These are phyloP conservation scores for Columba guinea DNA, from an alignment of 2,797 vertebrate genomes.

Conservation along the genomic window DNA sequence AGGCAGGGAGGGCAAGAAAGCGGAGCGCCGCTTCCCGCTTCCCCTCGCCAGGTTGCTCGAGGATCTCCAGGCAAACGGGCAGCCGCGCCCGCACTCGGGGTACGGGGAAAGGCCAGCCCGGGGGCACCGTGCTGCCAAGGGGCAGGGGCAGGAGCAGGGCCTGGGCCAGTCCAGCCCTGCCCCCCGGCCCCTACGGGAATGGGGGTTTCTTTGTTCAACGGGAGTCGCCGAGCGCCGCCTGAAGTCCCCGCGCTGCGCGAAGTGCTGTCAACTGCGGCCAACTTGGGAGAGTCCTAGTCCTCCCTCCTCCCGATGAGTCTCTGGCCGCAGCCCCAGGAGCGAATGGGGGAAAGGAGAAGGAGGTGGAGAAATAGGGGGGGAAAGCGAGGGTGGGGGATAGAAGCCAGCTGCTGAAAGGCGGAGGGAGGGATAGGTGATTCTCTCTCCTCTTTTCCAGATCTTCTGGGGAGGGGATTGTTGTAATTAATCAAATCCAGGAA, in stretches of 20 bases:
- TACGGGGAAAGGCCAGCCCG: background rate
- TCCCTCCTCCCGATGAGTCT: conserved; percentile 23
- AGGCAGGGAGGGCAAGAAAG: background rate
- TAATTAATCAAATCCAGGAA: conserved; percentile 45
- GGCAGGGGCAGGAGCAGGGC: background rate
- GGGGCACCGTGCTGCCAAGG: background rate
- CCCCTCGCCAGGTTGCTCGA: background rate
- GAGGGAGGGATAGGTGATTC: conserved; percentile 40
- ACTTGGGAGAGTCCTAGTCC: conserved; percentile 36
- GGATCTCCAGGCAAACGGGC: background rate
- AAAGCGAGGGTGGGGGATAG: background rate
- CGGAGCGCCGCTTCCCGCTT: background rate
- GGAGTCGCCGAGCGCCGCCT: background rate
- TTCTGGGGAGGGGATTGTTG: conserved; percentile 19
- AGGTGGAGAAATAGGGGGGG: conserved; percentile 21
- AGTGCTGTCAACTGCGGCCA: conserved; percentile 54
- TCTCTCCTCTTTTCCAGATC: conserved; percentile 30
- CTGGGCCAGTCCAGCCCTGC: background rate
- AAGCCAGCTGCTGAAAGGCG: conserved; percentile 45
- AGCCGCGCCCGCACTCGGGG: background rate
- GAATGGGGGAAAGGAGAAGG: background rate
- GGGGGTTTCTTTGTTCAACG: background rate
- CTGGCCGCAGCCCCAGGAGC: conserved; percentile 47
- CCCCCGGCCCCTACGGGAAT: background rate
- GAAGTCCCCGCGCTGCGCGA: conserved; percentile 5